Conservation (phyloP, 2,797 vertebrate genomes). For the Spinus olivaceus region DNA sequence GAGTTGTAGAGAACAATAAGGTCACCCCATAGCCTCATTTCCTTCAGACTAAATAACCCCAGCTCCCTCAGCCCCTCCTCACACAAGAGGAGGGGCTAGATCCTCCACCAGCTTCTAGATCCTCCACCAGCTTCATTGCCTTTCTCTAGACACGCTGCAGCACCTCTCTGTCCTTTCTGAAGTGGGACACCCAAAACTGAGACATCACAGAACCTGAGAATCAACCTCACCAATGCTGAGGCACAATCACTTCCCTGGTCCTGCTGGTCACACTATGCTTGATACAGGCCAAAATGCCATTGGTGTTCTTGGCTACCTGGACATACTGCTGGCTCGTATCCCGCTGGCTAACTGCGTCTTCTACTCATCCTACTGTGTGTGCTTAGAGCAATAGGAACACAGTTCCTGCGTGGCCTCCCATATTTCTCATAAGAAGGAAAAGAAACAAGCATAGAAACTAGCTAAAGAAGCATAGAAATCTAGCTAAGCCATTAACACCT, state of each 20-base stretch:
- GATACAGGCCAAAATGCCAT: neutral
- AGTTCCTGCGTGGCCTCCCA: neutral
- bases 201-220: neutral
- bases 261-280: neutral
- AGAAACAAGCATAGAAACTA: neutral
- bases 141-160: neutral
- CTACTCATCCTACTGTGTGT: neutral
- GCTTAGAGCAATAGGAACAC: neutral
- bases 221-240: neutral
- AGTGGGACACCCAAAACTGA: neutral
- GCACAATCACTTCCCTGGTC: neutral
- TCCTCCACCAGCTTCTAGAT: neutral
- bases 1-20: neutral
- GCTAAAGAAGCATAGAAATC: too few species aligned
- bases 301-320: neutral
- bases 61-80: neutral
- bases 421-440: neutral
- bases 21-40: neutral
- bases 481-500: neutral
- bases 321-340: neutral
- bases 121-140: neutral
- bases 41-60: neutral
- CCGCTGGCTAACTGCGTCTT: fast-evolving
- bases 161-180: neutral
- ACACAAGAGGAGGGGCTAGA: neutral